phyloP scores from a whole-genome alignment of 2,797 vertebrate genomes.

The Petrocephalus schoutedeni region DNA sequence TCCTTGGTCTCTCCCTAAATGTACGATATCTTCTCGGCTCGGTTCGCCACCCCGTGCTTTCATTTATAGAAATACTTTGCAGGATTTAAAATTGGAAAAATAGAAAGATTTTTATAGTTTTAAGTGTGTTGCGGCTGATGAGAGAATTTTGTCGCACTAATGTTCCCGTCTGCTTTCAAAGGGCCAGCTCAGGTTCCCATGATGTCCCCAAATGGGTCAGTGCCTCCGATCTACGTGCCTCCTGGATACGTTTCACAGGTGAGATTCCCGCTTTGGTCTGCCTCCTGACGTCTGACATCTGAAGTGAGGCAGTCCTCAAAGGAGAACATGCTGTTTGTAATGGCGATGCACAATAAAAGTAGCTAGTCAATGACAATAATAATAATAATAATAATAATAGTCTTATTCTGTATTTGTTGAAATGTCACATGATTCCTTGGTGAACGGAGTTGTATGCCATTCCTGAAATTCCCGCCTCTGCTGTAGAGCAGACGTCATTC shows the following conservation, averaged over 20 bases:
- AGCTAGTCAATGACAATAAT: not conserved
- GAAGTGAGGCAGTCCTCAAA: not conserved
- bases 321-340: not conserved
- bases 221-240: slow-evolving; percentile 99
- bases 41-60: not conserved
- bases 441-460: not conserved
- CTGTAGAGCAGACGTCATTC: too few species aligned
- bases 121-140: not conserved
- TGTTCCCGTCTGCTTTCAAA: slow-evolving; percentile 42
- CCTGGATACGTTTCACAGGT: slow-evolving; percentile 98
- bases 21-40: not conserved
- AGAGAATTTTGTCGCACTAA: not conserved
- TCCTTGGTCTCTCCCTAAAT: not conserved
- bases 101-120: not conserved
- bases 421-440: not conserved
- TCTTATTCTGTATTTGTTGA: not conserved
- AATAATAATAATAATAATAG: not conserved
- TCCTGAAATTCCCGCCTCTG: not conserved
- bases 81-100: not conserved
- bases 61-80: not conserved
- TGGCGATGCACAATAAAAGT: not conserved
- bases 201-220: slow-evolving; percentile 99
- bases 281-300: not conserved
- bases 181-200: slow-evolving; percentile 99
- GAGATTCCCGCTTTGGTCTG: slow-evolving; percentile 22